Evolutionary conservation across 2,888 invertebrate species (phyloP).

Genomic region (Schizaphis graminum): DNA sequence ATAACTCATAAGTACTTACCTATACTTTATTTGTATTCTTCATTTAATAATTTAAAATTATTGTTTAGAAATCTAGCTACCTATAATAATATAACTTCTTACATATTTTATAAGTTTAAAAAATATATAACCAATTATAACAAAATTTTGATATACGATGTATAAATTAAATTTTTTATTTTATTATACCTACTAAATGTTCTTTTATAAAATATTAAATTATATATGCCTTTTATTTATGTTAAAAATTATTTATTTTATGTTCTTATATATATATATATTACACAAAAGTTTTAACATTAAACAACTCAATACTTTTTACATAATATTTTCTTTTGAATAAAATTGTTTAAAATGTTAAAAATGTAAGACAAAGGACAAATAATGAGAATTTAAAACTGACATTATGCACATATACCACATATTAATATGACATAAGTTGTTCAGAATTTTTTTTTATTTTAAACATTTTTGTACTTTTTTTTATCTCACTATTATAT

Average conservation of each 20-base stretch:
- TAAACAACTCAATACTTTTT: not conserved
- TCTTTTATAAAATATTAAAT: not conserved
- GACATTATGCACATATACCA: not conserved
- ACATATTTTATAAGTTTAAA: too few species aligned
- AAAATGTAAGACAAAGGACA: not conserved
- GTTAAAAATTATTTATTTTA: not conserved
- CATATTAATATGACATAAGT: constrained; percentile 8
- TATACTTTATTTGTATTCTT: too few species aligned
- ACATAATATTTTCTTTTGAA: not conserved
- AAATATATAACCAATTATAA: too few species aligned
- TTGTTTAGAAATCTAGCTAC: too few species aligned
- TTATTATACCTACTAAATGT: too few species aligned
- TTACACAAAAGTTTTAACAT: not conserved
- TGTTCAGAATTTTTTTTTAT: constrained; percentile 13
- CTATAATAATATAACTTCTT: too few species aligned
- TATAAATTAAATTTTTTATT: too few species aligned
- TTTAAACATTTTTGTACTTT: not conserved
- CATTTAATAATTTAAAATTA: too few species aligned
- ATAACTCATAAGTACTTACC: too few species aligned
- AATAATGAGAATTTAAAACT: constrained; percentile 19
- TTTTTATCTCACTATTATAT: not conserved
- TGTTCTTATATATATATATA: not conserved
- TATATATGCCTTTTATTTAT: not conserved
- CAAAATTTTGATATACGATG: too few species aligned
- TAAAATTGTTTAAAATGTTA: not conserved